These are phyloP conservation scores for Crossocerus cetratus DNA, from an alignment of 2,888 invertebrate species.

Conservation along the genomic window DNA sequence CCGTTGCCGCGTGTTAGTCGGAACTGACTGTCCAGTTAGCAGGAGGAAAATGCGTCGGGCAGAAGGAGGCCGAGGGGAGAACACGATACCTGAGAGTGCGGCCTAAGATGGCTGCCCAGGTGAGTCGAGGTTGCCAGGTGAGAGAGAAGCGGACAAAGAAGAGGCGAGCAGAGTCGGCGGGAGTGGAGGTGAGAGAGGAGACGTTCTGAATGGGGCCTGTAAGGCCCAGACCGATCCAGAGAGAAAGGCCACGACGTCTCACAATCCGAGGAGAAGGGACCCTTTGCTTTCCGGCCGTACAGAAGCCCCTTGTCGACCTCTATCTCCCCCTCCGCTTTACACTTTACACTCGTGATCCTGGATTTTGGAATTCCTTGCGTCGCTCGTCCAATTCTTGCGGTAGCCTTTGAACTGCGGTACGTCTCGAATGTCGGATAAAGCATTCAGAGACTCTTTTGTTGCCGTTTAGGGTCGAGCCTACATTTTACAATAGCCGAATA, in stretches of 20 bases:
- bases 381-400: background rate
- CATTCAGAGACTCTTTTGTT: too few species aligned
- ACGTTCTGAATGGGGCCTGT: conserved; percentile 48
- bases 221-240: conserved; percentile 14
- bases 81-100: conserved; percentile 38
- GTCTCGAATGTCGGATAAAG: too few species aligned
- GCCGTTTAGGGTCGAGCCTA: too few species aligned
- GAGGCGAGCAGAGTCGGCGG: conserved; percentile 13
- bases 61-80: conserved; percentile 42
- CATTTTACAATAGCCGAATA: too few species aligned
- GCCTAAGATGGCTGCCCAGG: conserved; percentile 65
- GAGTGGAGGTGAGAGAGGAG: conserved; percentile 24
- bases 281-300: background rate
- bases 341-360: background rate
- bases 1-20: too few species aligned
- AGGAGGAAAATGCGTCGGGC: conserved; percentile 19
- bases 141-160: conserved; percentile 23
- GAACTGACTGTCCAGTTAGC: too few species aligned
- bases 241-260: conserved; percentile 49
- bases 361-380: background rate
- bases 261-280: conserved; percentile 13
- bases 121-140: conserved; percentile 59
- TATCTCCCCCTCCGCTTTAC: background rate
- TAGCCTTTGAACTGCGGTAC: too few species aligned
- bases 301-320: background rate